Evolutionary conservation across 2,888 invertebrate genomes (phyloP), one percentile per base, ranked within the genome.

Genomic region (Oscheius sp.): DNA sequence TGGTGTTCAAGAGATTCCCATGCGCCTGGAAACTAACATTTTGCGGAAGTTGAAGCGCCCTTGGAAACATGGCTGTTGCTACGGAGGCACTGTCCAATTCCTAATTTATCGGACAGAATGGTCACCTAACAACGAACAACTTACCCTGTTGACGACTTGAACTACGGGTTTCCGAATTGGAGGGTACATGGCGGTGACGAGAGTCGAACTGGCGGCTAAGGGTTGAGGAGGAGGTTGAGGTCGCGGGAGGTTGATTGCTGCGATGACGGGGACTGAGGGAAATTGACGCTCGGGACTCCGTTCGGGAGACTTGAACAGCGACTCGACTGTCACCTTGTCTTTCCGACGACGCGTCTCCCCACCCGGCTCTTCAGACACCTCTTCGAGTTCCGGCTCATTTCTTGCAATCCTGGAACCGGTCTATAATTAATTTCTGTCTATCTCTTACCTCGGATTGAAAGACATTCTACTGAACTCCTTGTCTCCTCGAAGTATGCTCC

Each of bases 171-270:
- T 76, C 62, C 77, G 71, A 48, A 80, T 74, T 11, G 87, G 86
- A 29, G 86, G 87, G 58, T 87, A 87, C 86, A 87, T 87, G 42
- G 87, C 87, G 0, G 87, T 87, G 35, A 83, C 85, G 5, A 87
- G 29, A 5, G 79, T 82, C 1, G 85, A 79, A 42, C 84, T 85
- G 1, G 87, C 86, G 0, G 83, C 83, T 35, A 71, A 32, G 29
- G 53, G 66, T 37, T 66, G 75, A 29, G 66, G 57, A 21, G 75
- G 75, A 29, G 65, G 51, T n/a, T 58, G 42, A 10, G 65, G 68
- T n/a, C 63, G 68, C 35, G 55, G 37, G n/a, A 53, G 37, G 2
- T 35, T 7, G 7, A 55, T 35, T 35, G 55, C 47, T 29, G 66
- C 50, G 2, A 35, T 53, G 5, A 37, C 63, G n/a, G 48, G 21